Percentiles rank a stretch among this genome's conserved stretches.
phyloP scores from a whole-genome alignment of 2,797 vertebrate genomes.

The Anomalospiza imberbis region DNA sequence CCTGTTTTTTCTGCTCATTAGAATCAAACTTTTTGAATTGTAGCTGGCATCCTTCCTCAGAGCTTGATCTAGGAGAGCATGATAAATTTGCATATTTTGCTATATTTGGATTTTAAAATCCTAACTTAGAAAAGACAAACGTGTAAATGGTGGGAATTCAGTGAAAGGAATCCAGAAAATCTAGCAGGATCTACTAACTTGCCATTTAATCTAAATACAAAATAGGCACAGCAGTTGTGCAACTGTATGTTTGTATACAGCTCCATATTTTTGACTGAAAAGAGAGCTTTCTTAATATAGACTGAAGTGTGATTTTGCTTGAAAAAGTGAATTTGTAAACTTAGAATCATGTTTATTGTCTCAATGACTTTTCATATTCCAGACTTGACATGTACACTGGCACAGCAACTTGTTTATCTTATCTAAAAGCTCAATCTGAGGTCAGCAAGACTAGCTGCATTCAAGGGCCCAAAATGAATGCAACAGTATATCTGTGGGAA shows the following conservation, averaged over 20 bases:
- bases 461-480: background rate
- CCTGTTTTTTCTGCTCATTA: constrained; percentile 21
- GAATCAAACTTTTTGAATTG: background rate
- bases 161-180: constrained; percentile 15
- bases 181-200: background rate
- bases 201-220: constrained; percentile 14
- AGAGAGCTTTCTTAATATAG: constrained; percentile 34
- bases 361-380: constrained; percentile 44
- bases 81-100: background rate
- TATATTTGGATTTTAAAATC: background rate
- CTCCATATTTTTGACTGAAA: constrained; percentile 16
- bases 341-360: constrained; percentile 44
- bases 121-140: background rate
- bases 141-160: background rate
- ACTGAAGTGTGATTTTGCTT: constrained; percentile 30
- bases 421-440: background rate
- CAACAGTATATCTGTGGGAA: background rate
- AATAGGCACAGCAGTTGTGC: constrained; percentile 9
- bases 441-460: background rate
- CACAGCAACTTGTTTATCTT: constrained; percentile 21
- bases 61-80: background rate
- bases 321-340: constrained; percentile 48
- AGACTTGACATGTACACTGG: background rate
- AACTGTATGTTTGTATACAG: constrained; percentile 40
- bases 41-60: background rate